Percentiles rank a stretch among this genome's conserved stretches.
phyloP scores from a whole-genome alignment of 1,140 invertebrate genomes.

The Thaumetopoea pityocampa region DNA sequence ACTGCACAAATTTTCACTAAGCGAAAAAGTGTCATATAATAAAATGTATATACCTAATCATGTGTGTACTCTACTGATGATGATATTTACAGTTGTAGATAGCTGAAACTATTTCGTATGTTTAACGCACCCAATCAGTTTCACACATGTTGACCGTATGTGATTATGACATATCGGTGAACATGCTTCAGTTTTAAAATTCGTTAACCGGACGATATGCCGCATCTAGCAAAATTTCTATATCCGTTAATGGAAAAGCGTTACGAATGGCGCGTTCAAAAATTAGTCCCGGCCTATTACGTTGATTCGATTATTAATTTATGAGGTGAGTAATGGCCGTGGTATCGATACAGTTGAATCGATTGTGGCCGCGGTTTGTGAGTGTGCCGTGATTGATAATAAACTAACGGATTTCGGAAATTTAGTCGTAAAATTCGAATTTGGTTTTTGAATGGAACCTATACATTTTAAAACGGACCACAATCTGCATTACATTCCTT shows the following conservation, averaged over 20 bases:
- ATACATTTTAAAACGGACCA: no score
- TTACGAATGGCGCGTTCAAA: constrained; percentile 55
- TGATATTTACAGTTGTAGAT: no score
- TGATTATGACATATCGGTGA: not conserved
- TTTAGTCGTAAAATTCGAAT: constrained; percentile 10
- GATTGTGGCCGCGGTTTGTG: constrained; percentile 48
- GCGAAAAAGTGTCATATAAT: no score
- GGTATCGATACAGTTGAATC: constrained; percentile 57
- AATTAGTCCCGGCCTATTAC: constrained; percentile 64
- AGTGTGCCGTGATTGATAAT: constrained; percentile 34
- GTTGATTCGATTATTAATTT: constrained; percentile 68
- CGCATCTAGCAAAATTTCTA: constrained; percentile 34
- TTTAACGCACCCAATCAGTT: no score
- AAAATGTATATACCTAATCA: no score
- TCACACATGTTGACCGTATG: no score
- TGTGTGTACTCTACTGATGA: no score
- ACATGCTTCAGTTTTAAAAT: constrained; percentile 1
- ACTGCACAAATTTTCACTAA: no score
- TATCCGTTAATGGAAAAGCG: constrained; percentile 32
- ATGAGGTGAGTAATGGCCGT: constrained; percentile 62
- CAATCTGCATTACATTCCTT: no score
- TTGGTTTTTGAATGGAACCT: no score
- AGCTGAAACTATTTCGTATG: no score
- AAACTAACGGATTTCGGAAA: constrained; percentile 40
- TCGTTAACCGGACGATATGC: no score